phyloP scores from a whole-genome alignment of 2,113 vertebrate genomes.

The Calypte anna region DNA sequence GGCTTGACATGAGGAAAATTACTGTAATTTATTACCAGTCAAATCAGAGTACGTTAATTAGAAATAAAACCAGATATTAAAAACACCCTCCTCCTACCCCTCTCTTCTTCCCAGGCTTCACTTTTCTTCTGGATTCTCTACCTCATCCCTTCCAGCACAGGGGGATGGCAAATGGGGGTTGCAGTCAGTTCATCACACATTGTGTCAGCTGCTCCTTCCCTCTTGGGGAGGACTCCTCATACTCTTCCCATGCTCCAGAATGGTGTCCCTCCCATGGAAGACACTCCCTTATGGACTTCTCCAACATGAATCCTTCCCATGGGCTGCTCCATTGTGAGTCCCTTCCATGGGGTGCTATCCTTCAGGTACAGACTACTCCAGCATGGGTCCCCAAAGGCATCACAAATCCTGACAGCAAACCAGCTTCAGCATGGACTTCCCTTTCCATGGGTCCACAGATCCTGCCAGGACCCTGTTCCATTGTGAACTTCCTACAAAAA shows the following conservation, averaged over 20 bases:
- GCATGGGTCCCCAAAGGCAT: not conserved
- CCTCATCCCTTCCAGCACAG: not conserved
- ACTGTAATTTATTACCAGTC: not conserved
- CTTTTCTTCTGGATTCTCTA: not conserved
- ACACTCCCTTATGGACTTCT: not conserved
- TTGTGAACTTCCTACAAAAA: not conserved
- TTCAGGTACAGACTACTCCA: not conserved
- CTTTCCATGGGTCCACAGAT: not conserved
- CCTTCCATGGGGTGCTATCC: no score
- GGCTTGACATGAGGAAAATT: not conserved
- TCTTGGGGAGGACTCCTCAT: not conserved
- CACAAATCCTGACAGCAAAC: not conserved
- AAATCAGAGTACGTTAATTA: not conserved
- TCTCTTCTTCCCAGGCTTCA: not conserved
- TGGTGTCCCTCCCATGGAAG: not conserved
- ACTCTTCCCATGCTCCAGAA: not conserved
- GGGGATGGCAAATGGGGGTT: not conserved
- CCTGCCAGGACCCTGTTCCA: not conserved
- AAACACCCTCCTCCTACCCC: not conserved
- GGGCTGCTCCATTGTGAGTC: not conserved
- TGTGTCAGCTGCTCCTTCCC: not conserved
- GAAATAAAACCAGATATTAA: not conserved
- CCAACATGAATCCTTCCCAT: not conserved
- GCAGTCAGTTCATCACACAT: not conserved
- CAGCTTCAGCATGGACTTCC: not conserved